Conservation (phyloP, 2,888 invertebrate genomes). For the Troides aeacus region DNA sequence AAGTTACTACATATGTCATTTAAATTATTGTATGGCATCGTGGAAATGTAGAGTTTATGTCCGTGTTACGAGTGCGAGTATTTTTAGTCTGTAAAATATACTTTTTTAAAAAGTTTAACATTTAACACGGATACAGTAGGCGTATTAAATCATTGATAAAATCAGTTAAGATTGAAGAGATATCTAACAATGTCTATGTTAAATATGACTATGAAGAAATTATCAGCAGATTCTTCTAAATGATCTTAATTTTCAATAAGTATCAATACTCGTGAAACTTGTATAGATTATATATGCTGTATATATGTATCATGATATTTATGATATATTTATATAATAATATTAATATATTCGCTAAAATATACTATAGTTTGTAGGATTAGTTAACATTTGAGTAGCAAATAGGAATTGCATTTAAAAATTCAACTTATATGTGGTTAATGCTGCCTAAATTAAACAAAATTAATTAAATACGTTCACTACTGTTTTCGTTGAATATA, state of each 20-base stretch:
- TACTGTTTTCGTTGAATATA: not conserved
- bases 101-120: not conserved
- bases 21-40: slow-evolving; percentile 23
- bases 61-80: slow-evolving; percentile 6
- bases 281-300: too few relatives aligned
- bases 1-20: slow-evolving; percentile 7
- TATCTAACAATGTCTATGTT: not conserved
- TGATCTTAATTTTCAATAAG: too few relatives aligned
- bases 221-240: too few relatives aligned
- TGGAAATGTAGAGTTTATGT: slow-evolving; percentile 18
- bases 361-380: too few relatives aligned
- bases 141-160: not conserved
- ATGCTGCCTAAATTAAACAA: not conserved
- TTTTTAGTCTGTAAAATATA: not conserved
- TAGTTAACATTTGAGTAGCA: too few relatives aligned
- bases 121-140: not conserved
- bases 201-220: not conserved
- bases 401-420: too few relatives aligned
- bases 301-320: too few relatives aligned
- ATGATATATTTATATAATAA: too few relatives aligned
- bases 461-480: too few relatives aligned
- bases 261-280: too few relatives aligned
- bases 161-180: not conserved
- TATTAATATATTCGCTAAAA: too few relatives aligned
- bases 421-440: not conserved